Percentiles rank a stretch among this genome's conserved stretches.
Conservation (phyloP, 2,888 invertebrate species). For the Drosophila niveifrons region DNA sequence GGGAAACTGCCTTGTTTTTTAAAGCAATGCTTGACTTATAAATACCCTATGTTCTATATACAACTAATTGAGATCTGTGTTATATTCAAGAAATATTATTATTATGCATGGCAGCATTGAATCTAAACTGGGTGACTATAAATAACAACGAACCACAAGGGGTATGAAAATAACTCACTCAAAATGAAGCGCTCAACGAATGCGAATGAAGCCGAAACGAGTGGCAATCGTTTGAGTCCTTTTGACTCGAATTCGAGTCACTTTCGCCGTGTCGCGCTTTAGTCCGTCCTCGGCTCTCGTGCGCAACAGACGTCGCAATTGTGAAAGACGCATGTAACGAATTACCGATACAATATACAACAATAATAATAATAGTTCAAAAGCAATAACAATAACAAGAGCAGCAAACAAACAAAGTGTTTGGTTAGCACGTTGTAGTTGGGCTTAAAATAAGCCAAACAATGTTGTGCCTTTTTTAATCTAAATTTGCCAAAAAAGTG, state of each 20-base stretch:
- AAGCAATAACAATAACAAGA: constrained; percentile 41
- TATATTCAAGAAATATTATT: neutral
- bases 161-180: constrained; percentile 39
- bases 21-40: neutral
- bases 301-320: constrained; percentile 72
- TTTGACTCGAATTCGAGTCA: constrained; percentile 39
- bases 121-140: neutral
- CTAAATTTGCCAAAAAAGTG: constrained; percentile 21
- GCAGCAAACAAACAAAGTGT: constrained; percentile 29
- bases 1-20: constrained; percentile 28
- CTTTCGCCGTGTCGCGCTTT: constrained; percentile 37
- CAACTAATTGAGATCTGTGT: neutral
- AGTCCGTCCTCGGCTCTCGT: constrained; percentile 84
- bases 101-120: neutral
- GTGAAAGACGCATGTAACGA: constrained; percentile 32
- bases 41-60: constrained; percentile 8
- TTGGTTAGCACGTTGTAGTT: constrained; percentile 58
- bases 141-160: neutral
- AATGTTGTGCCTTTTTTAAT: constrained; percentile 14
- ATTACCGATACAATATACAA: constrained; percentile 12
- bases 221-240: constrained; percentile 40
- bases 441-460: constrained; percentile 61
- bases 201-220: constrained; percentile 31
- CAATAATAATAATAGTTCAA: constrained; percentile 37
- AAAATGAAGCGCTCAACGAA: constrained; percentile 32